Conservation (phyloP, 1,140 invertebrate species). For the Hyles vespertilio region DNA sequence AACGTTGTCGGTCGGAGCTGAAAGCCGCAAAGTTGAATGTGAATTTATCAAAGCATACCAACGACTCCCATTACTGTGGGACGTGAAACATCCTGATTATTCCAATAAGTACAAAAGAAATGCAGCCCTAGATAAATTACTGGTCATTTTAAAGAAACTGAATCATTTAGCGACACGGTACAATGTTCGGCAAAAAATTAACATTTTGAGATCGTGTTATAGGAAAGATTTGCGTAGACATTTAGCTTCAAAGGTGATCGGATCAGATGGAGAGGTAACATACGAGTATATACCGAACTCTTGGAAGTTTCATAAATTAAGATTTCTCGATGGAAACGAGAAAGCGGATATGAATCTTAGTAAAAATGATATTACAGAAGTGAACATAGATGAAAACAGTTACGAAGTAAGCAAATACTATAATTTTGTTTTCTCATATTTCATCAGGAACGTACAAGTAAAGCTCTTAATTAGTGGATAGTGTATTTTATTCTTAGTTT, state of each 20-base stretch:
- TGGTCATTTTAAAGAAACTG: constrained; percentile 13
- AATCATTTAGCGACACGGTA: constrained; percentile 8
- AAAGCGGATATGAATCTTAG: constrained; percentile 2
- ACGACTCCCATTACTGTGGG: constrained; percentile 14
- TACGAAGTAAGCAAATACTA: constrained; percentile 15
- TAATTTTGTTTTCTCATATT: background rate
- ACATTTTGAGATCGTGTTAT: constrained; percentile 16
- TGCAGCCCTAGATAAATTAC: constrained; percentile 9
- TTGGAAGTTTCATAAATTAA: constrained; percentile 19
- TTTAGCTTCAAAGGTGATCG: constrained; percentile 15
- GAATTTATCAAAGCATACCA: constrained; percentile 21
- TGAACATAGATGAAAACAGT: constrained; percentile 8
- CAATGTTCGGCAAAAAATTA: constrained; percentile 18
- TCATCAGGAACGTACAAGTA: background rate
- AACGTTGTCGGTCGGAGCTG: constrained; percentile 2
- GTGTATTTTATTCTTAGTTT: too few species aligned
- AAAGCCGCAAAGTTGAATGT: constrained; percentile 8
- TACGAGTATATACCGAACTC: constrained; percentile 16
- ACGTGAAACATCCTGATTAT: constrained; percentile 12
- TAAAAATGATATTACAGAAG: constrained; percentile 7
- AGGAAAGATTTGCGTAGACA: constrained; percentile 17
- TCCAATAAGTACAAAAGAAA: constrained; percentile 19
- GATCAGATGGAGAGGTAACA: constrained; percentile 13
- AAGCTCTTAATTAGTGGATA: too few species aligned
- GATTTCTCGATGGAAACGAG: constrained; percentile 14